These are phyloP conservation scores for Tachystola acroxantha DNA, from an alignment of 2,888 invertebrate species.

Conservation along the genomic window DNA sequence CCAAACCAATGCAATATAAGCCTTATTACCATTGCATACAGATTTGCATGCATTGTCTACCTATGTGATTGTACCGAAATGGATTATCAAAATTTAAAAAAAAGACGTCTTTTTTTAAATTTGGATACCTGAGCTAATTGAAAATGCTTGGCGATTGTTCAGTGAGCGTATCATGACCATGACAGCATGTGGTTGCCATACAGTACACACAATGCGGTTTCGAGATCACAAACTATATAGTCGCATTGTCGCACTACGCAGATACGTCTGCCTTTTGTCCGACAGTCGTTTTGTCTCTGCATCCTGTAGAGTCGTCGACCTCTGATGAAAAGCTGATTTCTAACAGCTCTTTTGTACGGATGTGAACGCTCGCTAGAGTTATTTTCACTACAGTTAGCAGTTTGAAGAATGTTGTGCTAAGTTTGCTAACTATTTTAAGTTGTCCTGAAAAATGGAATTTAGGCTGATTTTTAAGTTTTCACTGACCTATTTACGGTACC, in stretches of 20 bases:
- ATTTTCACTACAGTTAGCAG: conserved; percentile 3
- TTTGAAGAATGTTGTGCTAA: neutral
- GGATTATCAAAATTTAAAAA: too few species aligned
- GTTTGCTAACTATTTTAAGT: too few species aligned
- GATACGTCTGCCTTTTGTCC: conserved; percentile 34
- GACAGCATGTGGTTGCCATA: conserved; percentile 8
- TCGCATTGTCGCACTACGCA: conserved; percentile 1
- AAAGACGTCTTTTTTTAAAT: too few species aligned
- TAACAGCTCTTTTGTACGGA: conserved; percentile 42
- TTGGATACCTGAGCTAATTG: neutral
- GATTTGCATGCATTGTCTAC: too few species aligned
- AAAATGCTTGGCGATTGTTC: neutral
- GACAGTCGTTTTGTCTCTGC: conserved; percentile 60
- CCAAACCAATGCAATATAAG: too few species aligned
- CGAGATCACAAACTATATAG: neutral
- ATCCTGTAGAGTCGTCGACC: conserved; percentile 67
- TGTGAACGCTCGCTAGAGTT: conserved; percentile 38
- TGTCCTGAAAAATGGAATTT: neutral
- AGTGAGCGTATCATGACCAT: conserved; percentile 3
- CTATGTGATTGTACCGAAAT: too few species aligned
- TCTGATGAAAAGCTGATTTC: conserved; percentile 57
- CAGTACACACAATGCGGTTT: neutral
- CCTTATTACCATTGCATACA: too few species aligned
- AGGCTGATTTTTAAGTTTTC: neutral
- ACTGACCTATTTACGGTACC: too few species aligned